These are phyloP conservation scores for Antitype chi DNA, from an alignment of 2,888 invertebrate species.

Conservation along the genomic window DNA sequence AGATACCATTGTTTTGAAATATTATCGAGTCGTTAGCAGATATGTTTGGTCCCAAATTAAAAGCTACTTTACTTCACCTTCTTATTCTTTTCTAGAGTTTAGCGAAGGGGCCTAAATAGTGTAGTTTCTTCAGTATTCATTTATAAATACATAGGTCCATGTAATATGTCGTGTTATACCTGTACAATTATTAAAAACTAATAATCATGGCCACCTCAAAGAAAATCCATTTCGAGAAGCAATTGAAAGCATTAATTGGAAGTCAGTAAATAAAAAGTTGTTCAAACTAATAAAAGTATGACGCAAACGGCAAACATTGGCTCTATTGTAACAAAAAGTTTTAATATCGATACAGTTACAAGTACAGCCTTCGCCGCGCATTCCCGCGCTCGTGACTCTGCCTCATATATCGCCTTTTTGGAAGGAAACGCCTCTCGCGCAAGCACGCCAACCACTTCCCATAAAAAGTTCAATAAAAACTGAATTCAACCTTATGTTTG, in stretches of 20 bases:
- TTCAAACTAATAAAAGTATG: slow-evolving; percentile 63
- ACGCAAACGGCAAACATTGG: slow-evolving; percentile 63
- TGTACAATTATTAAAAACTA: slow-evolving; percentile 14
- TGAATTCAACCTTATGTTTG: slow-evolving; percentile 58
- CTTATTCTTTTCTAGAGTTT: background rate
- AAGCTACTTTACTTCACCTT: background rate
- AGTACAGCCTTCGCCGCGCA: slow-evolving; percentile 71
- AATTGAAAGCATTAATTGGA: slow-evolving; percentile 59
- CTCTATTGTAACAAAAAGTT: slow-evolving; percentile 71
- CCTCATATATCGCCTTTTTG: slow-evolving; percentile 74
- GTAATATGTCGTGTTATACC: background rate
- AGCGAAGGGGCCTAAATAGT: too few relatives aligned
- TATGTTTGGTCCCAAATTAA: background rate
- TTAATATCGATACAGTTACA: slow-evolving; percentile 69
- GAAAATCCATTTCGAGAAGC: slow-evolving; percentile 47
- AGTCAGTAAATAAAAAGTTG: slow-evolving; percentile 58
- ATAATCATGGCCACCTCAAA: slow-evolving; percentile 25
- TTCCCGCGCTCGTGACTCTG: slow-evolving; percentile 78
- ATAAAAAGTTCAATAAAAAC: slow-evolving; percentile 64
- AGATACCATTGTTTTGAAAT: slow-evolving; percentile 54
- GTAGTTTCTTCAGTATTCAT: background rate
- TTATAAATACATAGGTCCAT: background rate
- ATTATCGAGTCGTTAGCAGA: slow-evolving; percentile 38
- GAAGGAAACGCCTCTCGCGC: slow-evolving; percentile 85
- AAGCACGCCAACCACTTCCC: slow-evolving; percentile 79